phyloP scores from a whole-genome alignment of 2,113 vertebrate species.

The Dolichotis patagonum region DNA sequence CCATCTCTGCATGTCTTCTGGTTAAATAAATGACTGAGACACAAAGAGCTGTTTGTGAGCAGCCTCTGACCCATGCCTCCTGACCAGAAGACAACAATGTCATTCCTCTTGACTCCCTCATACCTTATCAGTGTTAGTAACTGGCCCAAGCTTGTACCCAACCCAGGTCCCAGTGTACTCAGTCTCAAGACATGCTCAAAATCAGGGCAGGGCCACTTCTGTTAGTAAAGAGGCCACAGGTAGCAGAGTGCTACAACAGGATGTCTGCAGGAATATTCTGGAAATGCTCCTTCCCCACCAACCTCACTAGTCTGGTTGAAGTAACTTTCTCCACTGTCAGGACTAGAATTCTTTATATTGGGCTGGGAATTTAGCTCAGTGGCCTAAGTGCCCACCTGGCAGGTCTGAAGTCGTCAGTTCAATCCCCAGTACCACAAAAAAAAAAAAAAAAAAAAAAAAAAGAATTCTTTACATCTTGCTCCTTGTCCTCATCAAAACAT shows the following conservation, averaged over 20 bases:
- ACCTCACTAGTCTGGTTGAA: not conserved
- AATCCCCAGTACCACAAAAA: no score
- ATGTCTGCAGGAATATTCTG: not conserved
- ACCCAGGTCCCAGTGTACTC: not conserved
- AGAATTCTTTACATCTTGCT: not conserved
- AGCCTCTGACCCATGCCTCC: not conserved
- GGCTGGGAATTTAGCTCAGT: no score
- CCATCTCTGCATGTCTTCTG: not conserved
- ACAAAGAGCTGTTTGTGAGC: not conserved
- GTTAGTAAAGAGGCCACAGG: not conserved
- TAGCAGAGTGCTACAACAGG: not conserved
- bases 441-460: no score
- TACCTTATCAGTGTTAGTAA: not conserved
- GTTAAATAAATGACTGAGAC: not conserved
- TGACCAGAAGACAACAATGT: not conserved
- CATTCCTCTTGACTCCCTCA: not conserved
- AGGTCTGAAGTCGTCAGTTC: no score
- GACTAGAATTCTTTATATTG: not conserved
- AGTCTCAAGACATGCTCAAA: not conserved
- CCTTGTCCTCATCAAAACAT: not conserved
- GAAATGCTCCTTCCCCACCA: not conserved
- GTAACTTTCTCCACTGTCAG: not conserved
- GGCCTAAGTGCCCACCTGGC: no score
- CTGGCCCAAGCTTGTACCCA: accelerated
- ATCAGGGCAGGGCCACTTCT: not conserved